Conservation (phyloP, 2,113 vertebrate species). For the Pseudolaguvia tuberculata region DNA sequence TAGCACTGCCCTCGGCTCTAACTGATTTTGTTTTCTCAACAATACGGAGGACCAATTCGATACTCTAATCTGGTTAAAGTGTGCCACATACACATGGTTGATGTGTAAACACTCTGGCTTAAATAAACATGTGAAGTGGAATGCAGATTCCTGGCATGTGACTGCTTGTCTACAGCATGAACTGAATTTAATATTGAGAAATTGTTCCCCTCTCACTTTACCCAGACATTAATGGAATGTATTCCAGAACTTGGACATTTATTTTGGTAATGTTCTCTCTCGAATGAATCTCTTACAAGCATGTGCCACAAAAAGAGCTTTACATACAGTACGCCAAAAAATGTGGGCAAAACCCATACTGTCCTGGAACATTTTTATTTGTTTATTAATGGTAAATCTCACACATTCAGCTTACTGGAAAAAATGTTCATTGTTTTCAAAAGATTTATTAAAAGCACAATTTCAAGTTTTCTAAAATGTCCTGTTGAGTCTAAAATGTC, state of each 20-base stretch:
- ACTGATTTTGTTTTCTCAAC: background rate
- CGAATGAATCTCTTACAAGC: background rate
- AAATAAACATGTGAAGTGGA: background rate
- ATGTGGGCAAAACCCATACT: too few relatives aligned
- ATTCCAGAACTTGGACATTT: background rate
- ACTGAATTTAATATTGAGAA: background rate
- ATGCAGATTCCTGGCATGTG: constrained; percentile 3
- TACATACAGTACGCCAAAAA: background rate
- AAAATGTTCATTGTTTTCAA: too few relatives aligned
- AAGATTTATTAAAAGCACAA: too few relatives aligned
- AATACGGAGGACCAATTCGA: background rate
- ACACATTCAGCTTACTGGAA: too few relatives aligned
- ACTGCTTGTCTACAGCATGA: background rate
- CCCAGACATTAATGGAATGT: background rate
- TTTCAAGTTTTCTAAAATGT: too few relatives aligned
- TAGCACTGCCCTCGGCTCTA: background rate
- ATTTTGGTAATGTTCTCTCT: background rate
- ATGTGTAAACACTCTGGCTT: background rate
- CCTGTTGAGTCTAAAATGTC: too few relatives aligned
- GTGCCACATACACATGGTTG: background rate
- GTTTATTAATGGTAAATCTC: too few relatives aligned
- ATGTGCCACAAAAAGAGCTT: background rate
- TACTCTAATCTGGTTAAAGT: background rate
- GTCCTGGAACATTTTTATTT: too few relatives aligned
- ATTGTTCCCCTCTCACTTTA: background rate